Base-by-base conservation (phyloP, 2,888 invertebrate genomes). In the Melitaea athalia region DNA sequence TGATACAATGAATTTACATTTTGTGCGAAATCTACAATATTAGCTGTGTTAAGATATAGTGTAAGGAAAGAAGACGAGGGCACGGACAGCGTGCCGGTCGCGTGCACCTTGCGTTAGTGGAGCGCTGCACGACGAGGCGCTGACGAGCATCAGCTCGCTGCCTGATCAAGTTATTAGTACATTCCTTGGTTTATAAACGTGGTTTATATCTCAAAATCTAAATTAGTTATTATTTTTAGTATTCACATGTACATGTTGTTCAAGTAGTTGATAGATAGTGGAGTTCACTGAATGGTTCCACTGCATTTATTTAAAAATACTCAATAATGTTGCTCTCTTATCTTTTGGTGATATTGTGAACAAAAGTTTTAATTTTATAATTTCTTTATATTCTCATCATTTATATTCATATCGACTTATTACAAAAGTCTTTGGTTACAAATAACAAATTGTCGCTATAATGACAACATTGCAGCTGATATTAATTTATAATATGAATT, bases 1-100 rank as follows among this genome's bases (percentile, higher is more conserved):
- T 92, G 92, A 92, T 92, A 92, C 79, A 79, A 89, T 87, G 91
- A 91, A 91, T 92, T 92, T 91, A 91, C 90, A 91, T 85, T 86
- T 88, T 88, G 88, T 87, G 86, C 85, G 81, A 81, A 81, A 79
- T 87, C 81, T 88, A 87, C 84, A 85, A 83, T 81, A 78, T 79
- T 85, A 84, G 79, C 76, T 79, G 74, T 83, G 75, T 78, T 76
- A 76, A 79, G 74, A 60, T 76, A 77, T n/a, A n/a, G 76, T 55
- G 15, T 72, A 74, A 72, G 70, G 61, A 61, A 63, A 55, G 61
- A 50, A 65, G 64, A 64, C 33, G 45, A 59, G 67, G 47, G 53
- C 62, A 53, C n/a, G 15, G 11, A n/a, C n/a, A n/a, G n/a, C n/a
- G n/a, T n/a, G n/a, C n/a, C n/a, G n/a, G n/a, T n/a, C n/a, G n/a